Evolutionary conservation across 2,797 vertebrate genomes (phyloP).

Genomic region (Anas acuta): DNA sequence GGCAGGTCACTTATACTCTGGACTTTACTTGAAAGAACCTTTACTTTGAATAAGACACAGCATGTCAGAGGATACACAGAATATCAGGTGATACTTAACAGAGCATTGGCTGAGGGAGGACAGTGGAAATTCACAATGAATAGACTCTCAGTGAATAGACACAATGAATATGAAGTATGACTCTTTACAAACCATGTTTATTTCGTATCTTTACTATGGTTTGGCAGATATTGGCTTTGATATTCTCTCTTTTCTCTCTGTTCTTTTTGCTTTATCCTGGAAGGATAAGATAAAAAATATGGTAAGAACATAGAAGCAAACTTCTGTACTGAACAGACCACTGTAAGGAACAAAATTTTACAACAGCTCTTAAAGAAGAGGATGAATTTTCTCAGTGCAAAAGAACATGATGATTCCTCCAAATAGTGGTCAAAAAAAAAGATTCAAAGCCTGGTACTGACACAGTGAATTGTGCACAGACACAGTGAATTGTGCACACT

Average conservation of each 20-base stretch:
- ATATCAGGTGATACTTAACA: neutral
- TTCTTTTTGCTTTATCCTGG: neutral
- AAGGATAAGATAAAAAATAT: neutral
- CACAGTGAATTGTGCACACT: too few species aligned
- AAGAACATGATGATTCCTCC: neutral
- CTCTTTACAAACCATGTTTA: neutral
- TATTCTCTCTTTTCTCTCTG: neutral
- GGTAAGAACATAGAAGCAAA: neutral
- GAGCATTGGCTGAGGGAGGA: neutral
- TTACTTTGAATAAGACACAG: neutral
- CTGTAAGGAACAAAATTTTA: neutral
- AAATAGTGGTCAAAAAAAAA: neutral
- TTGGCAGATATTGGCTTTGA: neutral
- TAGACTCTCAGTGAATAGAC: neutral
- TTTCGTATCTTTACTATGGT: neutral
- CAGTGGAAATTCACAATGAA: neutral
- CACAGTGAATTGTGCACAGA: neutral
- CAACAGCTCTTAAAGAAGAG: neutral
- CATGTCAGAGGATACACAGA: neutral
- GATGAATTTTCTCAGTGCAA: neutral
- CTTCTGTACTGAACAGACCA: neutral
- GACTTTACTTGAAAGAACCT: neutral
- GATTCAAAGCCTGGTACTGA: neutral
- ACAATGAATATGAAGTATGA: neutral
- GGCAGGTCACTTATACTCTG: neutral